A percentile compares a stretch with the other conserved stretches of the same genome.
phyloP scores from a whole-genome alignment of 1,140 invertebrate genomes.

The Drosophila ercepeae region DNA sequence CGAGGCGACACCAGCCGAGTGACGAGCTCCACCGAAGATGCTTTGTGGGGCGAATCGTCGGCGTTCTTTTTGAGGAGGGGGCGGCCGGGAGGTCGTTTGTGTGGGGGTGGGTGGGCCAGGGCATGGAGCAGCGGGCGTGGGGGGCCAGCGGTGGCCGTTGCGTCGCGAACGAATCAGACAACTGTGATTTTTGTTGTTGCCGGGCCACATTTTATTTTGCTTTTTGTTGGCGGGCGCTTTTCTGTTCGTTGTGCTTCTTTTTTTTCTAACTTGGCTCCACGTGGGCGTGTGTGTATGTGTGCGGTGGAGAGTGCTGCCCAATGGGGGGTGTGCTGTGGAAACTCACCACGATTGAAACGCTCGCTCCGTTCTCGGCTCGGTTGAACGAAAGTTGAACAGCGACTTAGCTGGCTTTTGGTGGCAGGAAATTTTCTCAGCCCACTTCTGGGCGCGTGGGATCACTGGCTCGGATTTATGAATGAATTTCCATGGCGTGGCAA shows the following conservation, averaged over 20 bases:
- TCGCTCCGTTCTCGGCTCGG: conserved; percentile 6
- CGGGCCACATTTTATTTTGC: conserved; percentile 74
- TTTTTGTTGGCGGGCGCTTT: conserved; percentile 68
- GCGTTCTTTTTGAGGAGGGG: conserved; percentile 14
- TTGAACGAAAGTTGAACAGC: conserved; percentile 60
- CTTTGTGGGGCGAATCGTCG: conserved; percentile 63
- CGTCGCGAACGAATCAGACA: conserved; percentile 83
- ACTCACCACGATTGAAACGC: conserved; percentile 62
- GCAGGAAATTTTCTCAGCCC: conserved; percentile 68
- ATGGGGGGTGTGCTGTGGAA: conserved; percentile 64
- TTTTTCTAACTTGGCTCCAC: conserved; percentile 66
- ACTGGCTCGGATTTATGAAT: conserved; percentile 67
- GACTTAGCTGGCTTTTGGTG: conserved; percentile 5
- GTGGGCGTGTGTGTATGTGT: conserved; percentile 39
- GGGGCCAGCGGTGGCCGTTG: conserved; percentile 47
- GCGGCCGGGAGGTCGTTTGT: conserved; percentile 4
- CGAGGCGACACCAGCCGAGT: conserved; percentile 1
- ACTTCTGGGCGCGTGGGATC: conserved; percentile 37
- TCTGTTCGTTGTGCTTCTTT: conserved; percentile 46
- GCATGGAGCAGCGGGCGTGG: conserved; percentile 10
- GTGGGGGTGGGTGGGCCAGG: conserved; percentile 24
- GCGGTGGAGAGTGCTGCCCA: conserved; percentile 48
- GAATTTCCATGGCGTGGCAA: conserved; percentile 45
- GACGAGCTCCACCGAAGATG: conserved; percentile 49
- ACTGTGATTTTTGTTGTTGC: conserved; percentile 83